A percentile compares a stretch with the other conserved stretches of the same genome.
Evolutionary conservation across 1,140 invertebrate genomes (phyloP).

Genomic region (Drosophila prosaltans): DNA sequence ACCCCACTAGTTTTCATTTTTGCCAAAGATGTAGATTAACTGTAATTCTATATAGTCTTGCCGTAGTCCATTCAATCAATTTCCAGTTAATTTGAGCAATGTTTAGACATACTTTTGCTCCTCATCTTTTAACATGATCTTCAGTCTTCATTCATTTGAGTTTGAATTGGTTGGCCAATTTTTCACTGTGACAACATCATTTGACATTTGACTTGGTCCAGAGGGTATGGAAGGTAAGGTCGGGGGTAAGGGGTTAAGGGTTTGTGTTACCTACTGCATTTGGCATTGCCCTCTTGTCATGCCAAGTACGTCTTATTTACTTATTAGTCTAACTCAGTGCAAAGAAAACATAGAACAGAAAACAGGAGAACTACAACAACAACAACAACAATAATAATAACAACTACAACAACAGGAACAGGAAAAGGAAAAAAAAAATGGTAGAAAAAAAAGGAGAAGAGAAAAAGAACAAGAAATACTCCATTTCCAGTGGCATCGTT

Average conservation of each 20-base stretch:
- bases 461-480: neutral
- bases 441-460: neutral
- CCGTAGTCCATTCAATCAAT: no score
- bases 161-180: neutral
- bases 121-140: neutral
- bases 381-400: no score
- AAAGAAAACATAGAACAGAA: neutral
- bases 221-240: no score
- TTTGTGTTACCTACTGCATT: neutral
- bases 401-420: neutral
- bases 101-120: no score
- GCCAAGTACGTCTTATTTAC: conserved; percentile 9
- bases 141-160: neutral
- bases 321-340: conserved; percentile 11
- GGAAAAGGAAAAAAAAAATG: neutral
- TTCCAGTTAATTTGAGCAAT: no score
- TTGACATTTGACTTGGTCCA: neutral
- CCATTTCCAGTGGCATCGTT: conserved; percentile 11
- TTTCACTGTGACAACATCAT: neutral
- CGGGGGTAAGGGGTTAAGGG: no score
- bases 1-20: no score
- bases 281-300: conserved; percentile 5
- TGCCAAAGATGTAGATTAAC: no score
- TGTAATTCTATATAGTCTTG: no score
- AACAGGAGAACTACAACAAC: no score